phyloP scores from a whole-genome alignment of 2,888 invertebrate genomes.

The Stratiomys singularior region DNA sequence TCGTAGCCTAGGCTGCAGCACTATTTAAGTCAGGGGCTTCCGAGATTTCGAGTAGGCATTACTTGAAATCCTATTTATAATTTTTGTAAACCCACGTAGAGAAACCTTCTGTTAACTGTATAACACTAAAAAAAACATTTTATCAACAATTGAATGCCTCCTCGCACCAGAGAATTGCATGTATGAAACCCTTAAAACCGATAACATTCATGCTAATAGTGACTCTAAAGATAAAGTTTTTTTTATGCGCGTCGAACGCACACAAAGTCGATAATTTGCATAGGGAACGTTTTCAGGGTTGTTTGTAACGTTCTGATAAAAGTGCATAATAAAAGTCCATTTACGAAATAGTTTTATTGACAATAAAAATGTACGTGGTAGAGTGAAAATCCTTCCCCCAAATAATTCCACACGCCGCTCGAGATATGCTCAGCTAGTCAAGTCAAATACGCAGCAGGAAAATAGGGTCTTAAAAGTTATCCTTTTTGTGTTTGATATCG shows the following conservation, averaged over 20 bases:
- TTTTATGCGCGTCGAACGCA: not conserved
- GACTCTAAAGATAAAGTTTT: not conserved
- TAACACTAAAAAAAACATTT: too few species aligned
- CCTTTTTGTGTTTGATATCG: slow-evolving; percentile 29
- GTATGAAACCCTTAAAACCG: not conserved
- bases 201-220: not conserved
- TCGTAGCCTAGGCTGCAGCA: too few species aligned
- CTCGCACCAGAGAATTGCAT: not conserved
- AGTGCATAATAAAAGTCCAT: slow-evolving; percentile 18
- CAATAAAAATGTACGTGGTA: slow-evolving; percentile 18
- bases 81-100: too few species aligned
- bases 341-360: slow-evolving; percentile 21
- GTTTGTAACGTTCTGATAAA: slow-evolving; percentile 12
- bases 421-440: not conserved
- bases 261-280: slow-evolving; percentile 9
- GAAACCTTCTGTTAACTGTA: too few species aligned
- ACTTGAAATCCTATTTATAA: too few species aligned
- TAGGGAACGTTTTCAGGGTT: slow-evolving; percentile 21
- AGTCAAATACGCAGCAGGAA: not conserved
- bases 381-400: not conserved
- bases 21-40: too few species aligned
- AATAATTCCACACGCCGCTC: not conserved
- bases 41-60: too few species aligned
- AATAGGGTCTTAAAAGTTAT: slow-evolving; percentile 13
- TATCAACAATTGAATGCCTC: too few species aligned